phyloP scores from a whole-genome alignment of 2,888 invertebrate genomes.

The Dryocosmus kuriphilus region DNA sequence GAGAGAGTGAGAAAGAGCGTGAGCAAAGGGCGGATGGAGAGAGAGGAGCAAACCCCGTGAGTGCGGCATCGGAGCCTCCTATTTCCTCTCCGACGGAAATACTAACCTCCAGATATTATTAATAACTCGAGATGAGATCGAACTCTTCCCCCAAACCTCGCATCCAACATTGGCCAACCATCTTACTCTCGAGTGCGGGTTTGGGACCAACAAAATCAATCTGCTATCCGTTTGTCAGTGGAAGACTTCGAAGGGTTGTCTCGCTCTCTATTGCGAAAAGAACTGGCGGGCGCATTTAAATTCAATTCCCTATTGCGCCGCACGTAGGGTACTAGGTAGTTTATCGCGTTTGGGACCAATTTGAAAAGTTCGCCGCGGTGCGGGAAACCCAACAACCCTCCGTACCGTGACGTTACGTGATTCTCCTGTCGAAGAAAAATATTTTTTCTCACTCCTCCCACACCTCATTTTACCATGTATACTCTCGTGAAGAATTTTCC shows the following conservation, averaged over 20 bases:
- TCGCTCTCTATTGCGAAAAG: conserved; percentile 48
- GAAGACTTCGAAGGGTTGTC: conserved; percentile 49
- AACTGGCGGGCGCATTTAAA: conserved; percentile 66
- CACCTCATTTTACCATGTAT: conserved; percentile 9
- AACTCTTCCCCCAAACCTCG: conserved; percentile 62
- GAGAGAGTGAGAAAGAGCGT: conserved; percentile 51
- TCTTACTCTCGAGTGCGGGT: conserved; percentile 51
- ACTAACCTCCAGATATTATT: conserved; percentile 77
- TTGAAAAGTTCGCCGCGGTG: conserved; percentile 56
- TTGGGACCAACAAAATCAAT: conserved; percentile 71
- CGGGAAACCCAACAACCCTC: conserved; percentile 38
- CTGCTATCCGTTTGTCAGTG: conserved; percentile 70
- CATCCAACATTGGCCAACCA: conserved; percentile 46
- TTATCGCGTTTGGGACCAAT: conserved; percentile 73
- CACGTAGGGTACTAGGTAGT: conserved; percentile 58
- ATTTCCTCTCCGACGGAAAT: conserved; percentile 73
- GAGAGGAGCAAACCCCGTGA: conserved; percentile 43
- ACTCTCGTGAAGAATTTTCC: neutral
- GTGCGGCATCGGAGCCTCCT: conserved; percentile 58
- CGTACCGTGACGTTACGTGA: conserved; percentile 53
- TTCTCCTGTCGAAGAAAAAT: conserved; percentile 45
- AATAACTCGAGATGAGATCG: conserved; percentile 76
- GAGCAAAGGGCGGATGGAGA: conserved; percentile 24
- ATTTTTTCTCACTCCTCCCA: conserved; percentile 42
- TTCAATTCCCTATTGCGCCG: conserved; percentile 69